Base-by-base conservation (phyloP, 2,113 vertebrate genomes). In the Canis aureus region DNA sequence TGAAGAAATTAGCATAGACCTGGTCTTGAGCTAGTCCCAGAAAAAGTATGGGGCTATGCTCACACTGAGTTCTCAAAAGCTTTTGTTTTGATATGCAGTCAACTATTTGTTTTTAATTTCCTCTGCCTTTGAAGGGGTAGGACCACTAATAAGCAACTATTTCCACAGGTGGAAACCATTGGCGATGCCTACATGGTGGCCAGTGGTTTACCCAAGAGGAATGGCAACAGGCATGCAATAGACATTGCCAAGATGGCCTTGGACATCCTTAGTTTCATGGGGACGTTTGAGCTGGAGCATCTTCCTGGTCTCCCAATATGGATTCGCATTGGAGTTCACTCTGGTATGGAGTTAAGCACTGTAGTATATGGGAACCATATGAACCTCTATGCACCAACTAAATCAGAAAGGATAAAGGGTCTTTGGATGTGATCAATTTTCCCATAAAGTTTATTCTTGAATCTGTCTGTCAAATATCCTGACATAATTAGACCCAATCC, bases 311-410 rank as follows among this genome's bases (percentile, higher is more conserved):
- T 99, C 94, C 99, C 99, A 27, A 98, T 99, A 89, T 99, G 99
- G 99, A 99, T 99, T 94, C 99, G 99, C n/a, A 99, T 99, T 62
- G 99, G 99, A 55, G 99, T 99, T 73, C 99, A 99, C 97, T 99
- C 99, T 98, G 99, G 99, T 99, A 99, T 62, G 82, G 43, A 94
- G 10, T 2, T 94, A 66, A 85, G 32, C 49, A 7, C 13, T 49
- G 62, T 71, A 49, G 23, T 25, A 59, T 59, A 32, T 11, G 17
- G 59, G 60, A 91, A 53, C 49, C 11, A 5, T 27, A 15, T 23
- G 57, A 57, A 55, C 38, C 16, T 66, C 59, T 76, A 57, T 59
- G 60, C 12, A 35, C n/a, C 38, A 57, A 15, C 27, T 89, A 85
- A 38, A 79, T 89, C 38, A 85, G 83, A 69, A 64, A 91, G 10